Evolutionary conservation across 2,888 invertebrate genomes (phyloP), one percentile per base, ranked within the genome.

Genomic region (Disparrhopalites patrizii): DNA sequence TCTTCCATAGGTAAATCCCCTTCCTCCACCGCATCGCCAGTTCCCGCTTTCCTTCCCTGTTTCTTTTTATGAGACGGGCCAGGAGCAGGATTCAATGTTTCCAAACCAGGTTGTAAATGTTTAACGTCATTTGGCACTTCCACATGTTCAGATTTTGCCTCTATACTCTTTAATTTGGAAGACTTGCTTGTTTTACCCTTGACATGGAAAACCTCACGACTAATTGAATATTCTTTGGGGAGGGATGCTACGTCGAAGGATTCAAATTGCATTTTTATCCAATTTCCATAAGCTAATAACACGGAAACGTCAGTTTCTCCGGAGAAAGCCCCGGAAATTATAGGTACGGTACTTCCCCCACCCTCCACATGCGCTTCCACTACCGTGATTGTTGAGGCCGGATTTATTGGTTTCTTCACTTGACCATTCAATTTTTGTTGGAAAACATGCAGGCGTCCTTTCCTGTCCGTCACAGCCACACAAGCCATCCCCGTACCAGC

Each of bases 381-480:
- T 18, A 88, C 82, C 77, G 84, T 82, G 18, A 88, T 78, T 15
- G 84, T 86, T 10, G 85, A 79, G 73, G 81, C 82, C 3, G 87
- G 86, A 79, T 86, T 87, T 0, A 87, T 72, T 0, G 87, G 86
- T 76, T 87, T 87, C 28, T 69, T 71, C 1, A 75, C 82, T 81
- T 78, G 87, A 84, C 89, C 90, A 80, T 91, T 91, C 38, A 90
- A 81, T 71, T 85, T 85, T 76, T 89, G 87, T 58, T 86, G 84
- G 78, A 90, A 94, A 63, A 90, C 81, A 79, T 92, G 88, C 40
- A 90, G 84, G 5, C 87, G 85, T 0, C 94, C 94, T 76, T 86
- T 88, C 73, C 87, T 83, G 0, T 91, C 90, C 0, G 86, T 83
- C 0, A 85, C 85, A 47, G 78, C 75, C 57, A 82, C 70, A n/a